Evolutionary conservation across 2,113 vertebrate genomes (phyloP).

Genomic region (Aphelocoma coerulescens): DNA sequence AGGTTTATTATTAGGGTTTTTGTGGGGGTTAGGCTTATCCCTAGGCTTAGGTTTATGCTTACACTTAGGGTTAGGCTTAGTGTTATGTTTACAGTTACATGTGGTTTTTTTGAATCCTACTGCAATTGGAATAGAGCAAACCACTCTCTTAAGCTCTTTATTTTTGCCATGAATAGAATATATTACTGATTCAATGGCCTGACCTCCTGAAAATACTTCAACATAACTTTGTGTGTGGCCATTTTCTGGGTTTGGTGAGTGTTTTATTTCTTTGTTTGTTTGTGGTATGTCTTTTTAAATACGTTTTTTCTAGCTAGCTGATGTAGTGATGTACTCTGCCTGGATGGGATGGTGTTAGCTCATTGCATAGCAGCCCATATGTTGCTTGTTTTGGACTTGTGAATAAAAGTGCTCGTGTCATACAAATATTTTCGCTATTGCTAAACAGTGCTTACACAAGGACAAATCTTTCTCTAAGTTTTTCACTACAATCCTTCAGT

Average conservation of each 20-base stretch:
- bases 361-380: neutral
- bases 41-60: no score
- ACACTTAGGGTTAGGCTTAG: no score
- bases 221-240: fast-evolving
- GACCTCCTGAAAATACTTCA: neutral
- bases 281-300: neutral
- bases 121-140: neutral
- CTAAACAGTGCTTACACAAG: neutral
- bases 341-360: neutral
- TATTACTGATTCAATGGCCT: neutral
- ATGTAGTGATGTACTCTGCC: neutral
- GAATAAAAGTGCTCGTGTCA: neutral
- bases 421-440: neutral
- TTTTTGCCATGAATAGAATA: neutral
- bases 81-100: no score
- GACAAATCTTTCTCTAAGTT: neutral
- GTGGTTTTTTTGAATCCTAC: neutral
- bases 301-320: neutral
- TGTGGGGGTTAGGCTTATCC: no score
- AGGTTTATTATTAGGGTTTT: no score
- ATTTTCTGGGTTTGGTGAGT: neutral
- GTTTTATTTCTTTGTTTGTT: neutral
- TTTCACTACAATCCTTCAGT: neutral
- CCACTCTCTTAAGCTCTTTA: no score
- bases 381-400: neutral